Evolutionary conservation across 2,113 vertebrate genomes (phyloP), one percentile per base, ranked within the genome.

Genomic region (Clarias gariepinus): DNA sequence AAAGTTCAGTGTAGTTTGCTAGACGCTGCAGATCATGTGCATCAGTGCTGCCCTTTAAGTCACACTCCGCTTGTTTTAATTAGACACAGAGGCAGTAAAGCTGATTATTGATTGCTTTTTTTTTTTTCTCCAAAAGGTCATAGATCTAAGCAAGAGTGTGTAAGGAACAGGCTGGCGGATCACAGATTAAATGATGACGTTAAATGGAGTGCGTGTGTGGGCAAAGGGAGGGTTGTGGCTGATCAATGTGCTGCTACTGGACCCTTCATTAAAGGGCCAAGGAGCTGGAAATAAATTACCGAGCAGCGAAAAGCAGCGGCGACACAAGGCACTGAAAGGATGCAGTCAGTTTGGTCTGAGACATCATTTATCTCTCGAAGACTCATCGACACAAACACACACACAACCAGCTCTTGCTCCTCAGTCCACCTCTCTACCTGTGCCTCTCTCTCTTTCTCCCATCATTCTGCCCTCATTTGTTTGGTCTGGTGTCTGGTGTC

Each of bases 81-180:
- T 93, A 91, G 87, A 87, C 53, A 71, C 87, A 90, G 91, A 92
- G 92, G 91, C 88, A 87, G 90, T 81, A 93, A 93, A 93, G 86
- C 91, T 88, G 89, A 89, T 91, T 92, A 94, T 93, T 94, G 93
- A 95, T 93, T 92, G 91, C 92, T 93, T 90, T 93, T 92, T 93
- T 89, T 68, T 93, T 90, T 93, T 92, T 93, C 13, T 78, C 30
- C 73, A 80, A 94, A 95, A 95, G 94, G 93, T 94, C 94, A 94
- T 91, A 91, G 90, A 91, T 95, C 93, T 89, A 83, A 93, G 93
- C 86, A 88, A 90, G 91, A 86, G 90, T 55, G 76, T 89, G 86
- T 83, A 83, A 87, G 81, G 69, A 84, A 84, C 81, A 61, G 69
- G 88, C 82, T 71, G 87, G 76, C 71, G 81, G 74, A 90, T 90